Conservation (phyloP, 92 coral and sea anemone genomes). For the Muricea muricata region DNA sequence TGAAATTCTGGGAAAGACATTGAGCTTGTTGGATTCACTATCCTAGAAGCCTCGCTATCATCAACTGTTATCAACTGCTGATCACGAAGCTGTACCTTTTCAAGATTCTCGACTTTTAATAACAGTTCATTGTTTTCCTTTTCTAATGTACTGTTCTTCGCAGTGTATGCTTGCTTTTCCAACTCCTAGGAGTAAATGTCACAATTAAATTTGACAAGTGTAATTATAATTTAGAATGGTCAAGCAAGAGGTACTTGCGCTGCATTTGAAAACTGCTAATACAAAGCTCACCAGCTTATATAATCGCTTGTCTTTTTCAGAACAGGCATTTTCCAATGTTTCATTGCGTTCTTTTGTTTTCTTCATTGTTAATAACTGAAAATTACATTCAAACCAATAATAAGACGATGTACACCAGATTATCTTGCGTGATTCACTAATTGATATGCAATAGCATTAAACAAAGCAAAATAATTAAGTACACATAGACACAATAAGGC, state of each 20-base stretch:
- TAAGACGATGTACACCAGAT: no score
- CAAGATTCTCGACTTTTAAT: constrained; percentile 73
- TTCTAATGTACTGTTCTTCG: constrained; percentile 86
- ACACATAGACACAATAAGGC: no score
- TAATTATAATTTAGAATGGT: background rate
- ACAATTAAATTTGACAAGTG: background rate
- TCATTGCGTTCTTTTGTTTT: constrained; percentile 70
- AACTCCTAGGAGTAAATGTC: constrained; percentile 68
- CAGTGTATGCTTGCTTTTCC: constrained; percentile 87
- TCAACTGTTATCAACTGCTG: no score
- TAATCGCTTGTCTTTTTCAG: constrained; percentile 35
- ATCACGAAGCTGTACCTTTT: constrained; percentile 65
- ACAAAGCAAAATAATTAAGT: no score
- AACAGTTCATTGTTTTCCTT: constrained; percentile 87
- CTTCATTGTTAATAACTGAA: constrained; percentile 73
- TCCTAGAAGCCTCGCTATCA: no score
- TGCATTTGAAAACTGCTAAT: no score
- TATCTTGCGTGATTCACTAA: no score
- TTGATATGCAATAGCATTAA: no score
- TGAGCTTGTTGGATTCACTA: no score
- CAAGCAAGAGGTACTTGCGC: background rate
- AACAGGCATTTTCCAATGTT: constrained; percentile 35
- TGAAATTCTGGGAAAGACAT: no score
- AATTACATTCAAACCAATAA: background rate
- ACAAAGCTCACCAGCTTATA: constrained; percentile 12